Percentiles rank a stretch among this genome's conserved stretches.
phyloP scores from a whole-genome alignment of 2,113 vertebrate species.

The Syngnathus floridae region DNA sequence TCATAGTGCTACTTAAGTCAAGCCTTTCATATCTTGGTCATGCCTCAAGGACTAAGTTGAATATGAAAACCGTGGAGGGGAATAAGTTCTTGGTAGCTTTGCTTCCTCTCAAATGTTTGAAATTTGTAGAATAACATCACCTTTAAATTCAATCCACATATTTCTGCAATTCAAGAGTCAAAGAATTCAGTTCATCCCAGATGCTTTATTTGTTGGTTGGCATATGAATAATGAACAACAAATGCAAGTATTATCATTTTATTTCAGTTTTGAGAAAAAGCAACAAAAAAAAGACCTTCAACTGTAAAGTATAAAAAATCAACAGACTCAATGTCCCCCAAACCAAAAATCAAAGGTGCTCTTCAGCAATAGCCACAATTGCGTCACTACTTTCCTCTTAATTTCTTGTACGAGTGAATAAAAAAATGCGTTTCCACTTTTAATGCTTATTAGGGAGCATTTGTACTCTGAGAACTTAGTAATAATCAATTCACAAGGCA shows the following conservation, averaged over 20 bases:
- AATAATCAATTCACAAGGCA: conserved; percentile 26
- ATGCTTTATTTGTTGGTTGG: conserved; percentile 46
- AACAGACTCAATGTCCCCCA: not conserved
- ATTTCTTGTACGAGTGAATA: not conserved
- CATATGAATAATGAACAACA: conserved; percentile 28
- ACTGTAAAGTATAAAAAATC: conserved; percentile 5
- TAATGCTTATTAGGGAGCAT: conserved; percentile 22
- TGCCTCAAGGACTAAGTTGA: not conserved
- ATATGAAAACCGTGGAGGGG: not conserved
- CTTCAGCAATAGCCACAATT: conserved; percentile 3
- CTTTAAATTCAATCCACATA: too few relatives aligned
- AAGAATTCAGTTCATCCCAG: not conserved
- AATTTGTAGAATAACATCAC: not conserved
- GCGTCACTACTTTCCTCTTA: not conserved
- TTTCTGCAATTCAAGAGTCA: too few relatives aligned
- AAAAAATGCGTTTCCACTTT: conserved; percentile 20
- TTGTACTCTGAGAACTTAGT: conserved; percentile 30
- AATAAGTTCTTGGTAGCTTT: not conserved
- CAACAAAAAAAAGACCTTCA: conserved; percentile 15
- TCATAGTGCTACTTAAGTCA: not conserved
- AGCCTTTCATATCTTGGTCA: not conserved
- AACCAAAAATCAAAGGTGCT: conserved; percentile 11
- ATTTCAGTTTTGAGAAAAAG: not conserved
- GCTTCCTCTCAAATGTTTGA: not conserved
- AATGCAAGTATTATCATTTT: conserved; percentile 11